Conservation (phyloP, 2,888 invertebrate genomes). For the Euproctis similis region DNA sequence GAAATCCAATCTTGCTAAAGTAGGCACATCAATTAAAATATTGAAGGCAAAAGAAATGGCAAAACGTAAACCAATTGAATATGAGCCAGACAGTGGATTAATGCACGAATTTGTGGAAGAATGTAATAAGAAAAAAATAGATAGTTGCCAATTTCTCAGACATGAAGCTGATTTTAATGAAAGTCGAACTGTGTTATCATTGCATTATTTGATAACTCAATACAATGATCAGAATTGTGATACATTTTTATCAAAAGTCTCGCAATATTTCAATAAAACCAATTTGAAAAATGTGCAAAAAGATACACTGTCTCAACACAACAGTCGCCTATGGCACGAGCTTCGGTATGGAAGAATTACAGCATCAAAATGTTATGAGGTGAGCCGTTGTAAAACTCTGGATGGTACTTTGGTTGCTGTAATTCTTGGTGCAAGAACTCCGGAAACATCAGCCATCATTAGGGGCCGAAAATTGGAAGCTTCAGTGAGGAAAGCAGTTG, state of each 20-base stretch:
- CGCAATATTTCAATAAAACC: neutral
- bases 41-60: neutral
- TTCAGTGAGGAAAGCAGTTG: neutral
- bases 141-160: too few relatives aligned
- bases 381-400: conserved; percentile 4
- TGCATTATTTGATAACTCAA: neutral
- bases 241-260: neutral
- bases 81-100: neutral
- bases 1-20: conserved; percentile 2
- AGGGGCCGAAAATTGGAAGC: neutral
- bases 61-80: neutral
- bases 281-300: neutral
- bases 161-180: neutral
- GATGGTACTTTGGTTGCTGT: conserved; percentile 5
- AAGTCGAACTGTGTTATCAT: neutral
- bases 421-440: neutral
- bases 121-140: neutral
- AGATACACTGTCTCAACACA: conserved; percentile 1
- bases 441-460: neutral
- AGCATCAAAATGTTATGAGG: conserved; percentile 6
- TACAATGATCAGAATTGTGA: neutral
- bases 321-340: conserved; percentile 5
- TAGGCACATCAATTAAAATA: neutral
- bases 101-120: too few relatives aligned
- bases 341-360: conserved; percentile 8